Conservation (phyloP, 2,113 vertebrate species). For the Spea bombifrons region DNA sequence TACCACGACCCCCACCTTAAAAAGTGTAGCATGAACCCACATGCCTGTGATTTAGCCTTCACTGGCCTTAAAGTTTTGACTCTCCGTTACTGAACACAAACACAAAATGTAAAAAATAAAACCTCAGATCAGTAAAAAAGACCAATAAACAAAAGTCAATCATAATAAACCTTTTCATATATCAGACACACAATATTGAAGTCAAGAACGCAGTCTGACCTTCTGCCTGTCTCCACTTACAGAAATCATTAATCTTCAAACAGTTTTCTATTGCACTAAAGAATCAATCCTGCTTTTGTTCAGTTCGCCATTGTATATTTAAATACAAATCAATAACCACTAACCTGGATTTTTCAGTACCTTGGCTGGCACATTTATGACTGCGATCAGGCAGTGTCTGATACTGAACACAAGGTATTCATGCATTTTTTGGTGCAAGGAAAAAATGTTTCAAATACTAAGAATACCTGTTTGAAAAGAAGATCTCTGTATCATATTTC, state of each 20-base stretch:
- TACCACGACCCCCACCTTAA: too few relatives aligned
- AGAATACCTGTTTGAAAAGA: too few relatives aligned
- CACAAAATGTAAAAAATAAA: not conserved
- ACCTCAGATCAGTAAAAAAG: not conserved
- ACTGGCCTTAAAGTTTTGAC: too few relatives aligned
- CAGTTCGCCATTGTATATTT: constrained; percentile 5
- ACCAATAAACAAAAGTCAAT: not conserved
- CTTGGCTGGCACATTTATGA: not conserved
- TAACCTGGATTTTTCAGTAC: not conserved
- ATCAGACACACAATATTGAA: constrained; percentile 5
- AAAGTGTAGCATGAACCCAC: too few relatives aligned
- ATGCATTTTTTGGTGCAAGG: too few relatives aligned
- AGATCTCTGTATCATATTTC: too few relatives aligned
- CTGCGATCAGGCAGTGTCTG: not conserved
- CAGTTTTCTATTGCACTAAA: constrained; percentile 18
- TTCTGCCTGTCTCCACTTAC: constrained; percentile 9
- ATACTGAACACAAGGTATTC: too few relatives aligned
- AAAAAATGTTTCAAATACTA: too few relatives aligned
- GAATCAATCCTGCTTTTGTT: constrained; percentile 13
- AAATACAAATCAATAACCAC: constrained; percentile 16
- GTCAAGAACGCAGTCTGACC: constrained; percentile 22
- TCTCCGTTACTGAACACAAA: not conserved
- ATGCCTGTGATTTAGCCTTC: too few relatives aligned
- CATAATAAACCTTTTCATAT: constrained; percentile 3
- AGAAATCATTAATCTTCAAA: constrained; percentile 25